Percentiles rank a stretch among this genome's conserved stretches.
Evolutionary conservation across 2,113 vertebrate species (phyloP).

Genomic region (Excalfactoria chinensis): DNA sequence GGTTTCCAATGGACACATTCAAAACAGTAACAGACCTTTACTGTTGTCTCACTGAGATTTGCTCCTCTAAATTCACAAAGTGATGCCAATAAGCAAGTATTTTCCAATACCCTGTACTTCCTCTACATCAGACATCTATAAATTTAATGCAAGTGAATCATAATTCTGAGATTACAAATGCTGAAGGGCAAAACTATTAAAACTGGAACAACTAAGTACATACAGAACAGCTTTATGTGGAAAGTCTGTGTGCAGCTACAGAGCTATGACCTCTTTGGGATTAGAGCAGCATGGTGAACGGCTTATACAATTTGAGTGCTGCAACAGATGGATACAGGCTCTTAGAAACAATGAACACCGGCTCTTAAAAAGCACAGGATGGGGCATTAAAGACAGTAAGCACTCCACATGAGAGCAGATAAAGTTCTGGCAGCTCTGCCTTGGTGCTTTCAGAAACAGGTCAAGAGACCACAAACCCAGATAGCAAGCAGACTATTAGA

Average conservation of each 20-base stretch:
- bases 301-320: rapidly evolving
- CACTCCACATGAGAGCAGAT: background rate
- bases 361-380: background rate
- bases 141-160: background rate
- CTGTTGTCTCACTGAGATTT: background rate
- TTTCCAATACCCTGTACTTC: background rate
- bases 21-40: background rate
- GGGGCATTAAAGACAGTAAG: background rate
- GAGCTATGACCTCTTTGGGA: too few species aligned
- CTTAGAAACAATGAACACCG: background rate
- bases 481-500: background rate
- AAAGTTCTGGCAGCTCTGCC: background rate
- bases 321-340: rapidly evolving
- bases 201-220: background rate
- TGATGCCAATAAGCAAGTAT: background rate
- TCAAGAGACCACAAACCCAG: background rate
- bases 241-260: background rate
- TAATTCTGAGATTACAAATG: background rate
- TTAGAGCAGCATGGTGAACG: background rate
- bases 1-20: background rate
- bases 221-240: background rate
- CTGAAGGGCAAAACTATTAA: background rate
- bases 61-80: background rate
- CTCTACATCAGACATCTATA: background rate
- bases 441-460: background rate